These are phyloP conservation scores for Stenodera caucasica DNA, from an alignment of 2,888 invertebrate species.

Conservation along the genomic window DNA sequence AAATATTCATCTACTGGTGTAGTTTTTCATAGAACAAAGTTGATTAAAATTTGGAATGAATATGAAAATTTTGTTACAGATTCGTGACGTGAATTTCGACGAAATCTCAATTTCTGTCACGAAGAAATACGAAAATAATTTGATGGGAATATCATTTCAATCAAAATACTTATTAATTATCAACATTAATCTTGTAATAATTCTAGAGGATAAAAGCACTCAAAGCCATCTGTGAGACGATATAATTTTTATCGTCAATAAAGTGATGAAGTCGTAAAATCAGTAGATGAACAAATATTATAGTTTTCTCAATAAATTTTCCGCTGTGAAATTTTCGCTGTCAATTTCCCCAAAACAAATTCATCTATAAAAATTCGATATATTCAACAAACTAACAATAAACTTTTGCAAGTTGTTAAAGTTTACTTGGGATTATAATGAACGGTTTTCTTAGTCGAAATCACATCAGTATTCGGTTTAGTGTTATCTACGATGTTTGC, in stretches of 20 bases:
- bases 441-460: slow-evolving; percentile 32
- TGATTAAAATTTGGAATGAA: no score
- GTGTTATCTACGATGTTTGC: slow-evolving; percentile 16
- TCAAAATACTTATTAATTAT: no score
- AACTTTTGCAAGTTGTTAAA: slow-evolving; percentile 11
- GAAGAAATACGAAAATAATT: no score
- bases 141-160: no score
- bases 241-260: background rate
- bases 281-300: background rate
- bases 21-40: no score
- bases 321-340: no score
- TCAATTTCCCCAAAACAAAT: background rate
- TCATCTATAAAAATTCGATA: no score
- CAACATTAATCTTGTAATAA: background rate
- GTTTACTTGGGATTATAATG: slow-evolving; percentile 35
- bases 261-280: background rate
- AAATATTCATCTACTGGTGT: no score
- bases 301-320: background rate
- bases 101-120: no score
- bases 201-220: background rate
- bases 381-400: background rate
- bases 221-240: background rate
- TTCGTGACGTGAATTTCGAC: no score
- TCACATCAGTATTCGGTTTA: slow-evolving; percentile 25
- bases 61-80: no score